A percentile compares a stretch with the other conserved stretches of the same genome.
Evolutionary conservation across 2,797 vertebrate genomes (phyloP).

Genomic region (Pristis pectinata): DNA sequence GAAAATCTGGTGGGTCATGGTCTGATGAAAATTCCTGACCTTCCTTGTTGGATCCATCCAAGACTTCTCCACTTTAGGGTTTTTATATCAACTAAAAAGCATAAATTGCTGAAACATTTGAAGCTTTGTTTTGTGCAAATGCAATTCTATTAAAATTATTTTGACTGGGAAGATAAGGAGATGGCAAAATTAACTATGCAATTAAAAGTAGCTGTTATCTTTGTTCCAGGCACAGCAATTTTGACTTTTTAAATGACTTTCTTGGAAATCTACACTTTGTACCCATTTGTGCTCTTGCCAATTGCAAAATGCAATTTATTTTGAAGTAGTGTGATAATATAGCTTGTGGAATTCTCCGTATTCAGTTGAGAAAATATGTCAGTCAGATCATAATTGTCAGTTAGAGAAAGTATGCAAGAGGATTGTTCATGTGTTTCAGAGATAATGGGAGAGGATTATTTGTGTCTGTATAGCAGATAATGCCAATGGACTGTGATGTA

Average conservation of each 20-base stretch:
- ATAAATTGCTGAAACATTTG: not conserved
- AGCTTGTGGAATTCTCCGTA: not conserved
- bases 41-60: not conserved
- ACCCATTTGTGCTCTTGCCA: not conserved
- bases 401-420: not conserved
- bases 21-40: not conserved
- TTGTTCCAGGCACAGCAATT: not conserved
- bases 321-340: not conserved
- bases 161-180: not conserved
- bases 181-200: not conserved
- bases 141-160: not conserved
- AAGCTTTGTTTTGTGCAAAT: not conserved
- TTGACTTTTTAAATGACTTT: not conserved
- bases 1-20: not conserved
- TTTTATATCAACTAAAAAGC: not conserved
- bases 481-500: not conserved
- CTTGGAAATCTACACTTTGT: not conserved
- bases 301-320: not conserved
- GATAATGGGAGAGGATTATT: not conserved
- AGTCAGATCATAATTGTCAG: not conserved
- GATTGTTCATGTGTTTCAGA: not conserved
- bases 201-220: not conserved
- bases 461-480: not conserved
- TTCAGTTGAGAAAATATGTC: not conserved
- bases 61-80: not conserved